phyloP scores from a whole-genome alignment of 2,888 invertebrate genomes.

The Agrochola lota region DNA sequence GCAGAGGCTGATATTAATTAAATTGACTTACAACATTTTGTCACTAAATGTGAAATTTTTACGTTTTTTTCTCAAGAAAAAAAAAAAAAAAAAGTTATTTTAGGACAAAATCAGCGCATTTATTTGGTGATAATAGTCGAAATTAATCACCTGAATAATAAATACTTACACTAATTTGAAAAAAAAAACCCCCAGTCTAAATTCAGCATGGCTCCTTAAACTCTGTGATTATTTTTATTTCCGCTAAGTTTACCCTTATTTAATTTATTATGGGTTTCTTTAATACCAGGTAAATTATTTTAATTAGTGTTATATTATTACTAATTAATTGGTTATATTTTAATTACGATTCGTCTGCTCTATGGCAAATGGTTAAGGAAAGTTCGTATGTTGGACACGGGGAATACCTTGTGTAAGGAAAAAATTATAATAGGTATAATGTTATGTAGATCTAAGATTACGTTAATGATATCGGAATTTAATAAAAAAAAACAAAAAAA shows the following conservation, averaged over 20 bases:
- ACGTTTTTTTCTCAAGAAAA: no score
- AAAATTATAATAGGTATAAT: background rate
- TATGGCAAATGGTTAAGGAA: constrained; percentile 48
- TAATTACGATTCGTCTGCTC: constrained; percentile 14
- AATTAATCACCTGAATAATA: background rate
- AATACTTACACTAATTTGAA: background rate
- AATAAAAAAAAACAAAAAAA: background rate
- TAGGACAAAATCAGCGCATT: background rate
- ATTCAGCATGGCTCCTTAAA: background rate
- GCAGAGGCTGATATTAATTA: background rate
- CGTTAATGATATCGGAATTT: background rate
- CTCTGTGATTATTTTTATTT: background rate
- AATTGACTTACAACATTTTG: background rate
- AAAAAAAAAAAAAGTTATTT: background rate
- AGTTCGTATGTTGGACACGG: constrained; percentile 27
- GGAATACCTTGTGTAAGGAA: constrained; percentile 53
- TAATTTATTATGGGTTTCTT: background rate
- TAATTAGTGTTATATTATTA: constrained; percentile 8
- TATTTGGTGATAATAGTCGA: background rate
- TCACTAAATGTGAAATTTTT: background rate
- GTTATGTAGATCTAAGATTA: constrained; percentile 31
- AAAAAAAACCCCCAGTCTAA: background rate
- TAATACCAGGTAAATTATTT: constrained; percentile 16
- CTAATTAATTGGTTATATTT: constrained; percentile 35
- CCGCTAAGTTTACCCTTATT: background rate